Conservation (phyloP, 1,140 invertebrate genomes). For the Drosophila truncata region DNA sequence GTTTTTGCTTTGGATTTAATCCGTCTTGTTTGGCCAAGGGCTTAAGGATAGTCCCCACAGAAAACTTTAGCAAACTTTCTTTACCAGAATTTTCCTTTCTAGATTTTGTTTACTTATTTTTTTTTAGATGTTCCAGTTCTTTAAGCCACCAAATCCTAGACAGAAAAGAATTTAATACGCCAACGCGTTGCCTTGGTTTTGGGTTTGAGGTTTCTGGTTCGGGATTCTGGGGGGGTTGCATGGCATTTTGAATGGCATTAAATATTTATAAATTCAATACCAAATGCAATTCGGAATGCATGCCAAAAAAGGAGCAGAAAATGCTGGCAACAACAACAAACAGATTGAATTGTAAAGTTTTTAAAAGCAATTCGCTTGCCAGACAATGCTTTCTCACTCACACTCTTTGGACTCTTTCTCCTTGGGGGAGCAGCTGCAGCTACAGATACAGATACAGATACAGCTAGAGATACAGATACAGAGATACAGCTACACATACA, state of each 20-base stretch:
- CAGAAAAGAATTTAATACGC: constrained; percentile 65
- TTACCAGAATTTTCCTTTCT: constrained; percentile 13
- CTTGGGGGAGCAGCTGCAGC: constrained; percentile 38
- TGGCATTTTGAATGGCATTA: constrained; percentile 84
- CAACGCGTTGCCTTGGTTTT: constrained; percentile 41
- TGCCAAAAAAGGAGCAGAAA: constrained; percentile 62
- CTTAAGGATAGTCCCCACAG: constrained; percentile 46
- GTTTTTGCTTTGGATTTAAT: constrained; percentile 23
- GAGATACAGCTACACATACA: constrained; percentile 9
- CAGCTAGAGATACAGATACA: constrained; percentile 45
- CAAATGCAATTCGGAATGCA: constrained; percentile 83
- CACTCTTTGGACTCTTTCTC: constrained; percentile 1
- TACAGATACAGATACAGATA: constrained; percentile 35
- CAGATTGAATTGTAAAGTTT: constrained; percentile 83
- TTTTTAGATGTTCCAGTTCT: constrained; percentile 6
- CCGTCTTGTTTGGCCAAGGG: constrained; percentile 30
- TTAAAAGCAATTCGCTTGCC: constrained; percentile 62
- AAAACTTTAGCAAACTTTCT: constrained; percentile 30
- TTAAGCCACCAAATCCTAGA: constrained; percentile 60
- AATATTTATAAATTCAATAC: constrained; percentile 85
- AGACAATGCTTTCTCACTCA: constrained; percentile 62
- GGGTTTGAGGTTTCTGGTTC: not conserved
- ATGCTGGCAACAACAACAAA: constrained; percentile 12
- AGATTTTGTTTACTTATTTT: not conserved
- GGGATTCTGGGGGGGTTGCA: constrained; percentile 63